Evolutionary conservation across 2,797 vertebrate species (phyloP).

Genomic region (Cuniculus paca): DNA sequence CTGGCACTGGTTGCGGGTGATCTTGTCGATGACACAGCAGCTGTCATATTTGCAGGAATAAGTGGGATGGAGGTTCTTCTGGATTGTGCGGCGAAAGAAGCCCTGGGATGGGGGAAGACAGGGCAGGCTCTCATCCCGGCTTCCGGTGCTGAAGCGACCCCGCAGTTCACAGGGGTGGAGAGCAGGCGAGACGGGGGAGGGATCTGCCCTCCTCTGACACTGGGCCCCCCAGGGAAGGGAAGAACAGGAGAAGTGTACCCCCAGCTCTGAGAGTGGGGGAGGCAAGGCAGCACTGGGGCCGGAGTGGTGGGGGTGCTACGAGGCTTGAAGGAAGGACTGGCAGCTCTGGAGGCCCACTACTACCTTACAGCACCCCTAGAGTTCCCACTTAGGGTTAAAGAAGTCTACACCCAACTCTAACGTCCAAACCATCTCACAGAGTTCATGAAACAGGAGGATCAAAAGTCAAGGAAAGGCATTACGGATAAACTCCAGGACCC

Average conservation of each 20-base stretch:
- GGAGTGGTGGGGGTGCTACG: background rate
- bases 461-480: background rate
- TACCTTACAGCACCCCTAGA: background rate
- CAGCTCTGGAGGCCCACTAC: too few relatives aligned
- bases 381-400: background rate
- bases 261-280: background rate
- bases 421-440: background rate
- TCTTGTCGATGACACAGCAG: slow-evolving; percentile 99
- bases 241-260: background rate
- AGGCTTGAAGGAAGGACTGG: background rate
- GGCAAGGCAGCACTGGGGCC: background rate
- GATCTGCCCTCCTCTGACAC: background rate
- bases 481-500: background rate
- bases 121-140: background rate
- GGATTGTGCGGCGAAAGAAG: slow-evolving; percentile 98
- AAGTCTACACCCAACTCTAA: background rate
- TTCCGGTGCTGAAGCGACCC: background rate
- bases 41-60: slow-evolving; percentile 99
- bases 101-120: slow-evolving; percentile 89
- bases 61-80: slow-evolving; percentile 98
- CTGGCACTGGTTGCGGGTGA: slow-evolving; percentile 99
- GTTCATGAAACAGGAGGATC: background rate
- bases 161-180: slow-evolving; percentile 82
- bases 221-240: background rate
- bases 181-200: background rate